phyloP scores from a whole-genome alignment of 2,797 vertebrate species.

The Momotus momota region DNA sequence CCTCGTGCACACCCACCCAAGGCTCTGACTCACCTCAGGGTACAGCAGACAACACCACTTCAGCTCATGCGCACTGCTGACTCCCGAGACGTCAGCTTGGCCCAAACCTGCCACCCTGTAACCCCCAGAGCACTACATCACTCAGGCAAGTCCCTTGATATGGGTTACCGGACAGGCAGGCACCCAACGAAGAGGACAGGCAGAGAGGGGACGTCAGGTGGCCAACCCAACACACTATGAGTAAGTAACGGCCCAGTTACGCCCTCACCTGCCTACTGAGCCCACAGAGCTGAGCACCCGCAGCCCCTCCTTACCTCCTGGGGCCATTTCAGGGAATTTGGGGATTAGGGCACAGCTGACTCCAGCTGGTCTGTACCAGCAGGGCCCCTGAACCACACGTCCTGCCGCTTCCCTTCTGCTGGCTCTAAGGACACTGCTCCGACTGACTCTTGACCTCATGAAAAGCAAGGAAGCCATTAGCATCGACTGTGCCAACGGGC shows the following conservation, averaged over 20 bases:
- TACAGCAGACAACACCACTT: not conserved
- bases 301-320: not conserved
- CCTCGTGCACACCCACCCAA: not conserved
- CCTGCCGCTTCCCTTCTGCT: not conserved
- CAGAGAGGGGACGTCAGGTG: not conserved
- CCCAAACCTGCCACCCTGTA: not conserved
- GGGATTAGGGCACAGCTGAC: not conserved
- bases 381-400: not conserved
- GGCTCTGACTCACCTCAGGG: not conserved
- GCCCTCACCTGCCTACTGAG: not conserved
- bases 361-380: not conserved
- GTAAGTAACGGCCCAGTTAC: fast-evolving
- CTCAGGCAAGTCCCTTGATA: not conserved
- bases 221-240: fast-evolving
- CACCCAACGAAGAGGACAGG: fast-evolving
- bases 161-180: not conserved
- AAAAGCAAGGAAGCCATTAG: not conserved
- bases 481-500: not conserved
- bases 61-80: not conserved
- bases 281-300: not conserved
- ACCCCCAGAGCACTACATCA: not conserved
- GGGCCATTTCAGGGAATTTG: not conserved
- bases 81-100: fast-evolving
- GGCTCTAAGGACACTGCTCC: not conserved
- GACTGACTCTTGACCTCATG: fast-evolving